phyloP scores from a whole-genome alignment of 2,113 vertebrate species.

The Calidris pugnax region DNA sequence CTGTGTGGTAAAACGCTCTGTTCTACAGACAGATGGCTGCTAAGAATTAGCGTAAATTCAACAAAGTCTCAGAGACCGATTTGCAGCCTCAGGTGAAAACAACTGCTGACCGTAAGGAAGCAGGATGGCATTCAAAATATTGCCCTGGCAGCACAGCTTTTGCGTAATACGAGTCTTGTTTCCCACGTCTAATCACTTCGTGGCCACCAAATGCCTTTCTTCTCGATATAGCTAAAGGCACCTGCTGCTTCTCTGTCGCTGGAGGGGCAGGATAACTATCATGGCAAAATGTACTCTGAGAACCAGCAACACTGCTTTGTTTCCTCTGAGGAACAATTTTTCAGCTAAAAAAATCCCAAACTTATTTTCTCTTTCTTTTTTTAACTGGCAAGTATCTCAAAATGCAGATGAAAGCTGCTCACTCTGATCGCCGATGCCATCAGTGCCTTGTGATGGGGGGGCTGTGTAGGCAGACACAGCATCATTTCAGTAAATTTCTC shows the following conservation, averaged over 20 bases:
- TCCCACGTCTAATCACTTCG: not conserved
- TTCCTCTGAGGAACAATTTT: not conserved
- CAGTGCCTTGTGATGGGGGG: not conserved
- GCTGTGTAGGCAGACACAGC: not conserved
- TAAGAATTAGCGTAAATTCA: not conserved
- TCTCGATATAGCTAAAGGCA: not conserved
- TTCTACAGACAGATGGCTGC: not conserved
- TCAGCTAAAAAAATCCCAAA: not conserved
- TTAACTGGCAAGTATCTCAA: not conserved
- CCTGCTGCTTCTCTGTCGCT: not conserved
- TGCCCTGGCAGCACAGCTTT: not conserved
- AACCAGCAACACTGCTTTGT: not conserved
- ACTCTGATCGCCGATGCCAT: not conserved
- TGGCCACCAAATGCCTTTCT: not conserved
- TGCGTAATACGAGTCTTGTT: not conserved
- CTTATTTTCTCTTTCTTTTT: not conserved
- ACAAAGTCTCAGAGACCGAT: not conserved
- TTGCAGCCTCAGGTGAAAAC: not conserved
- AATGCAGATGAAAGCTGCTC: not conserved
- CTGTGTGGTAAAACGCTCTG: not conserved
- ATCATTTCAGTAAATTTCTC: not conserved
- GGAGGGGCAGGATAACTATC: not conserved
- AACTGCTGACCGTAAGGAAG: not conserved
- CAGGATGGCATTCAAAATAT: not conserved
- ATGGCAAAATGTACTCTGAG: not conserved